phyloP scores from a whole-genome alignment of 1,140 invertebrate genomes.

The Lycorma delicatula region DNA sequence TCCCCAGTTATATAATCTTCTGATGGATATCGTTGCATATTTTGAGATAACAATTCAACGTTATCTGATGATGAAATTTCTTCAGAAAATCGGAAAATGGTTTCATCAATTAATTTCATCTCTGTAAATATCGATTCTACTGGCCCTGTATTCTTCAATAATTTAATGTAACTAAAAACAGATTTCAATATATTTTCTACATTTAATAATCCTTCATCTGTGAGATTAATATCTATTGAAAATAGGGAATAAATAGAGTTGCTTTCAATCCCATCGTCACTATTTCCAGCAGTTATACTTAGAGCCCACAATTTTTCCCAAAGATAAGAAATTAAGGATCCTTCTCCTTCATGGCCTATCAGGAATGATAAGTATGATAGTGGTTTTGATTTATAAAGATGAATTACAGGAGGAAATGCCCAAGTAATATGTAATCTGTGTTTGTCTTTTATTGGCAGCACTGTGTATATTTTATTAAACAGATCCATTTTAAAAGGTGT shows the following conservation, averaged over 20 bases:
- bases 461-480: slow-evolving; percentile 67
- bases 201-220: slow-evolving; percentile 66
- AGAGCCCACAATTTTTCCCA: slow-evolving; percentile 77
- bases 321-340: slow-evolving; percentile 75
- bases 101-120: slow-evolving; percentile 62
- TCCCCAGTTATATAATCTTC: slow-evolving; percentile 67
- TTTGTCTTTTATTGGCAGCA: slow-evolving; percentile 68
- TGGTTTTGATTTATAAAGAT: slow-evolving; percentile 67
- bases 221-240: slow-evolving; percentile 62
- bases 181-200: slow-evolving; percentile 56
- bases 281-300: slow-evolving; percentile 64
- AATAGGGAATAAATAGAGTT: slow-evolving; percentile 47
- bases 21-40: slow-evolving; percentile 70
- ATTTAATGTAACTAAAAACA: slow-evolving; percentile 64
- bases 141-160: slow-evolving; percentile 51
- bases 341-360: slow-evolving; percentile 80
- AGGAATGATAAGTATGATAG: slow-evolving; percentile 72
- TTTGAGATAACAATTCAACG: slow-evolving; percentile 65
- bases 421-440: slow-evolving; percentile 67
- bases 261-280: slow-evolving; percentile 59
- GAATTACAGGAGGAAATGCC: slow-evolving; percentile 64
- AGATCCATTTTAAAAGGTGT: slow-evolving; percentile 45
- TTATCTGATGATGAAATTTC: slow-evolving; percentile 64
- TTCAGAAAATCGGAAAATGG: slow-evolving; percentile 51
- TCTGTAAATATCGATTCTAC: slow-evolving; percentile 64